Evolutionary conservation across 2,797 vertebrate genomes (phyloP).

Genomic region (Megalops cyprinoides): DNA sequence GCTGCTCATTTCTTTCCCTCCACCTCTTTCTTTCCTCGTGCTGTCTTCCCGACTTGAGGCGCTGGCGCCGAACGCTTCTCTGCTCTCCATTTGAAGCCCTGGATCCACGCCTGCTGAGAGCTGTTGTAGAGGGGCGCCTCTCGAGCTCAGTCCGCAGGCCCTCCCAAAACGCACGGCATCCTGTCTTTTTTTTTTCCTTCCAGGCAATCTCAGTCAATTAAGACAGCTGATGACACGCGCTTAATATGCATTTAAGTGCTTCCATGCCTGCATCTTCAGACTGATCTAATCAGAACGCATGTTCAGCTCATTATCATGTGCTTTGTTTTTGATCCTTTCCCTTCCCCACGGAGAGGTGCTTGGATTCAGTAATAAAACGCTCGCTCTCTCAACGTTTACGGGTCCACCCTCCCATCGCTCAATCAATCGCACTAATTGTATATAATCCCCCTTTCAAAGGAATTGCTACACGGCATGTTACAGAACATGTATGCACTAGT

Average conservation of each 20-base stretch:
- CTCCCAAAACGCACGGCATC: conserved; percentile 1
- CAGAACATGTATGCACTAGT: background rate
- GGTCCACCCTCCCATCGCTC: background rate
- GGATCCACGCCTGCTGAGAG: background rate
- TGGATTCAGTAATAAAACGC: no score
- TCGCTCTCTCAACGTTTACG: no score
- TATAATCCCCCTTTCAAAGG: background rate
- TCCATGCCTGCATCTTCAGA: background rate
- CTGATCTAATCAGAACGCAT: background rate
- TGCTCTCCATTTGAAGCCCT: no score
- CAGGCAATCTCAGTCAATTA: background rate
- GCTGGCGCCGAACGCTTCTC: no score
- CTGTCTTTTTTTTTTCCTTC: no score
- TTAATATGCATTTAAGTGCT: background rate
- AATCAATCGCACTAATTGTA: background rate
- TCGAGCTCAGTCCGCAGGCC: background rate
- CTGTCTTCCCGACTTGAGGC: no score
- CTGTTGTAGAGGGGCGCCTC: background rate
- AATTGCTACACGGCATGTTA: background rate
- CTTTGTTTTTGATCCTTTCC: background rate
- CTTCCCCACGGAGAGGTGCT: no score
- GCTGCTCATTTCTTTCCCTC: no score
- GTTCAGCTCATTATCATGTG: background rate
- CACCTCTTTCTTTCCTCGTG: no score
- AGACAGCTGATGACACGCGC: background rate